A percentile compares a stretch with the other conserved stretches of the same genome.
phyloP scores from a whole-genome alignment of 2,797 vertebrate genomes.

The Siniperca undulata region DNA sequence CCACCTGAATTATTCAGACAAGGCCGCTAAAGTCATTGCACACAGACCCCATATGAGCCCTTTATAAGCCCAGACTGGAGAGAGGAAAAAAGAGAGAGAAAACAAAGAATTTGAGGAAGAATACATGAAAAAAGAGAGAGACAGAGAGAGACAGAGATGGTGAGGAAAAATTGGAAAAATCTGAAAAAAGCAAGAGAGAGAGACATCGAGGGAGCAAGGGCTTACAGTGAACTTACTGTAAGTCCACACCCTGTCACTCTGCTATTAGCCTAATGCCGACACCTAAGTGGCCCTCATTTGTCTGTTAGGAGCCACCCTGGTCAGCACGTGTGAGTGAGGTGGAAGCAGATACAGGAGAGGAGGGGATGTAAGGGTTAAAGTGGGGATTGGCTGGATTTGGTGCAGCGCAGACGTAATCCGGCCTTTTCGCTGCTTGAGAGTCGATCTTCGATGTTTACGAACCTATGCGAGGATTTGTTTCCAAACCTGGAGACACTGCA shows the following conservation, averaged over 20 bases:
- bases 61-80: constrained; percentile 38
- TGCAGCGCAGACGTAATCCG: constrained; percentile 65
- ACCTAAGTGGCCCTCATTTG: constrained; percentile 80
- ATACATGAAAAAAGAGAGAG: neutral
- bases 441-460: constrained; percentile 55
- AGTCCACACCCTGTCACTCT: constrained; percentile 69
- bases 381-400: constrained; percentile 75
- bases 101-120: constrained; percentile 17
- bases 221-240: constrained; percentile 66
- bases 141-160: neutral
- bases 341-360: constrained; percentile 52
- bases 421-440: constrained; percentile 58
- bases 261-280: constrained; percentile 65
- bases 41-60: constrained; percentile 42
- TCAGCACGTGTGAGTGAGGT: constrained; percentile 56
- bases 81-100: constrained; percentile 5
- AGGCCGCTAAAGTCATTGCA: constrained; percentile 50
- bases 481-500: constrained; percentile 37
- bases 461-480: constrained; percentile 55
- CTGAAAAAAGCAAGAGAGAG: constrained; percentile 17
- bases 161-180: constrained; percentile 18
- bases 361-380: constrained; percentile 56
- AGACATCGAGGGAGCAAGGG: constrained; percentile 28
- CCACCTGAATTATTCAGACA: constrained; percentile 74
- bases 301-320: constrained; percentile 68